Conservation (phyloP, 2,113 vertebrate species). For the Gadus chalcogrammus region DNA sequence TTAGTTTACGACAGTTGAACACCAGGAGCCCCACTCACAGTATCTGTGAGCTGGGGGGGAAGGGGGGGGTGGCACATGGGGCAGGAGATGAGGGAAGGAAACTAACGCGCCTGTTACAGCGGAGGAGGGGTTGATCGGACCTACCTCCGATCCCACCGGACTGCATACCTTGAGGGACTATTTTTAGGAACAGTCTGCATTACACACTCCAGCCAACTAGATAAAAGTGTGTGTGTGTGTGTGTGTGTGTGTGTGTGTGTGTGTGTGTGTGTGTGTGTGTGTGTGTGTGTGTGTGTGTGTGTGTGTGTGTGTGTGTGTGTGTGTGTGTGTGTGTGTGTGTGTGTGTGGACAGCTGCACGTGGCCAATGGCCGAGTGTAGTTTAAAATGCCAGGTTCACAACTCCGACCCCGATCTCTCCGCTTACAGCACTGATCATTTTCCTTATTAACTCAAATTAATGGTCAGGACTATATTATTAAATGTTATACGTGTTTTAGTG, state of each 20-base stretch:
- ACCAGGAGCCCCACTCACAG: not conserved
- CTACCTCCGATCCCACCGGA: constrained; percentile 30
- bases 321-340: constrained; percentile 15
- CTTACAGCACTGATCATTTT: no score
- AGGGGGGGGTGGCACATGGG: not conserved
- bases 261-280: constrained; percentile 4
- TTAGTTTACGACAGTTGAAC: not conserved
- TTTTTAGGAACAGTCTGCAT: constrained; percentile 62
- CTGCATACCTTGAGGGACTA: constrained; percentile 62
- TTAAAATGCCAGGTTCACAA: no score
- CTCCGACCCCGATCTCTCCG: no score
- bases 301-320: not conserved
- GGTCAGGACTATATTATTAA: no score
- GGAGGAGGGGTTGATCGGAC: constrained; percentile 38
- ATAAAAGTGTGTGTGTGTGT: constrained; percentile 46
- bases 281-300: constrained; percentile 32
- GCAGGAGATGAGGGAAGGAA: not conserved
- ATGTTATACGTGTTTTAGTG: no score
- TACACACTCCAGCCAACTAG: constrained; percentile 43
- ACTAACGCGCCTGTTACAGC: no score
- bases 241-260: constrained; percentile 32
- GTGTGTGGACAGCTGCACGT: constrained; percentile 57
- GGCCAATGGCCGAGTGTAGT: no score
- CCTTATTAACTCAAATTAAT: no score
- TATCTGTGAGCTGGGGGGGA: not conserved